These are phyloP conservation scores for Leucoraja ocellata DNA, from an alignment of 2,797 vertebrate genomes.

Conservation along the genomic window DNA sequence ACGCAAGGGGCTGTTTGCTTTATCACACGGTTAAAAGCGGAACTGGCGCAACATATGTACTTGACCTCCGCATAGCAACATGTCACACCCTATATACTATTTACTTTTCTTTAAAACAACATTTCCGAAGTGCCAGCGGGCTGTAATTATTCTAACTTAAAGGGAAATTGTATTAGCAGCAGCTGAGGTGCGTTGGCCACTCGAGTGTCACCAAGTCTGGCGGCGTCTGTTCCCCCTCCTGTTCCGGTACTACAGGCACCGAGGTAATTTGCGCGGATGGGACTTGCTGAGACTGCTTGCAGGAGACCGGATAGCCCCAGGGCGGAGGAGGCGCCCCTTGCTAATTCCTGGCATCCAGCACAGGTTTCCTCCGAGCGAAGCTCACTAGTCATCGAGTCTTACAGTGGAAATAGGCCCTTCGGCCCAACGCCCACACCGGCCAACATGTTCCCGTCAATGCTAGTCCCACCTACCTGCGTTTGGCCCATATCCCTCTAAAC, in stretches of 20 bases:
- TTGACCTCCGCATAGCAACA: background rate
- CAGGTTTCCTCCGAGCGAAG: constrained; percentile 52
- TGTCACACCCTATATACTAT: background rate
- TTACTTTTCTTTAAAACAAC: background rate
- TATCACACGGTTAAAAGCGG: background rate
- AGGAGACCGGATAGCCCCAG: constrained; percentile 54
- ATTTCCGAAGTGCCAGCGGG: background rate
- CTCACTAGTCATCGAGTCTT: background rate
- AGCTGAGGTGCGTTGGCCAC: constrained; percentile 3
- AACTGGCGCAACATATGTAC: background rate
- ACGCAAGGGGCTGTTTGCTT: constrained; percentile 5
- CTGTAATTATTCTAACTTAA: background rate
- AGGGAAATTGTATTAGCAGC: background rate
- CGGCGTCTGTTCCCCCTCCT: constrained; percentile 36
- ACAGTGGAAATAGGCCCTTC: too few relatives aligned
- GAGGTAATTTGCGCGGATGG: constrained; percentile 7
- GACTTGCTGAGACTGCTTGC: constrained; percentile 51
- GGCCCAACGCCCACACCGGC: too few relatives aligned
- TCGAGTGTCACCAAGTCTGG: constrained; percentile 19
- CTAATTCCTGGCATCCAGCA: constrained; percentile 52
- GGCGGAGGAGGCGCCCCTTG: constrained; percentile 56
- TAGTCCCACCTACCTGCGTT: too few relatives aligned
- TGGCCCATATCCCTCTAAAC: too few relatives aligned
- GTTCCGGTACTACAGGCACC: constrained; percentile 4
- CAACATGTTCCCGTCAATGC: too few relatives aligned